A percentile compares a stretch with the other conserved stretches of the same genome.
phyloP scores from a whole-genome alignment of 2,113 vertebrate genomes.

The Malurus elegans region DNA sequence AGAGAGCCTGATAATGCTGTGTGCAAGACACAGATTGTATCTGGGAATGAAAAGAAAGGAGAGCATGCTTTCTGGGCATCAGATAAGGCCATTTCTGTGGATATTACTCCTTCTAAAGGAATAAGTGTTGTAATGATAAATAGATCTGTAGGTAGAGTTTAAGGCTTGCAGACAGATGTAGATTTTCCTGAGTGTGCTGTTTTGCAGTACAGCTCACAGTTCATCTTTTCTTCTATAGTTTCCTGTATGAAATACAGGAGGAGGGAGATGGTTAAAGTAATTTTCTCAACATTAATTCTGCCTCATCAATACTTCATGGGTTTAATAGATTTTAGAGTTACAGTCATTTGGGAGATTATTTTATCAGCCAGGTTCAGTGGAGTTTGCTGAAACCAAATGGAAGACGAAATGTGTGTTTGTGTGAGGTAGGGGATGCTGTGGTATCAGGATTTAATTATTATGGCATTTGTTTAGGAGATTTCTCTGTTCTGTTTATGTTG shows the following conservation, averaged over 20 bases:
- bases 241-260: background rate
- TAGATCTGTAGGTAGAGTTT: background rate
- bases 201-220: background rate
- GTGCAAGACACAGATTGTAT: background rate
- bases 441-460: slow-evolving; percentile 30
- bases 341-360: background rate
- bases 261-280: background rate
- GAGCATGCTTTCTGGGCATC: background rate
- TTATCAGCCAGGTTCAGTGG: background rate
- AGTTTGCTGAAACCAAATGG: slow-evolving; percentile 18
- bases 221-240: background rate
- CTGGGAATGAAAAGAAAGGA: background rate
- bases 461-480: slow-evolving; percentile 32
- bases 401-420: slow-evolving; percentile 2
- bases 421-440: background rate
- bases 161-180: background rate
- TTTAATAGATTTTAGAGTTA: slow-evolving; percentile 32
- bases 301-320: slow-evolving; percentile 39
- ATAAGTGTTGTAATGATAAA: background rate
- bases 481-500: slow-evolving; percentile 24
- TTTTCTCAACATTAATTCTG: background rate
- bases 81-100: background rate
- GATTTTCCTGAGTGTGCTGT: background rate
- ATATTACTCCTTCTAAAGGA: background rate
- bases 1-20: background rate